phyloP scores from a whole-genome alignment of 2,113 vertebrate species.

The Cygnus atratus region DNA sequence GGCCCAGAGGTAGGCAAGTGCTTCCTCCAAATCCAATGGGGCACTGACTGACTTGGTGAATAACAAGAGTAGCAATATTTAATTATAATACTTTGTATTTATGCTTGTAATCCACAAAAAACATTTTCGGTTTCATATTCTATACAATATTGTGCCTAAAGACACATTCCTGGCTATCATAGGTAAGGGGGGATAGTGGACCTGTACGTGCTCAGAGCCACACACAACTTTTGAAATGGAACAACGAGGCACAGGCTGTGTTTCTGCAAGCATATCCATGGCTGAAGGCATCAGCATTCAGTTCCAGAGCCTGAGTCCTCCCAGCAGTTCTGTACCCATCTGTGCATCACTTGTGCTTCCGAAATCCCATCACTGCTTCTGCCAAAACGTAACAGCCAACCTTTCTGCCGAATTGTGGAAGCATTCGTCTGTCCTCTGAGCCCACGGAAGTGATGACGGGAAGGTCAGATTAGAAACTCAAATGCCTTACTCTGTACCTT shows the following conservation, averaged over 20 bases:
- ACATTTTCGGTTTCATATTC: not conserved
- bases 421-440: not conserved
- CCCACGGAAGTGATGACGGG: too few relatives aligned
- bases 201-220: accelerated
- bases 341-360: not conserved
- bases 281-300: not conserved
- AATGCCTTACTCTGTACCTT: not conserved
- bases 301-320: not conserved
- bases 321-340: not conserved
- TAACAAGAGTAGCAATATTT: not conserved
- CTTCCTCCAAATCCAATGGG: not conserved
- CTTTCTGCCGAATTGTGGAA: not conserved
- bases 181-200: too few relatives aligned
- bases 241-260: not conserved
- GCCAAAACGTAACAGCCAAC: not conserved
- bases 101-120: not conserved
- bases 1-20: not conserved
- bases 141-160: not conserved
- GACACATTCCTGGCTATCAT: not conserved
- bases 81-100: not conserved
- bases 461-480: not conserved
- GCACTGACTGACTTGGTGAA: accelerated
- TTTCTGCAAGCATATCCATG: accelerated
- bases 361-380: not conserved
- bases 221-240: not conserved